Base-by-base conservation (phyloP, 2,113 vertebrate genomes). In the Mormoops blainvillei region DNA sequence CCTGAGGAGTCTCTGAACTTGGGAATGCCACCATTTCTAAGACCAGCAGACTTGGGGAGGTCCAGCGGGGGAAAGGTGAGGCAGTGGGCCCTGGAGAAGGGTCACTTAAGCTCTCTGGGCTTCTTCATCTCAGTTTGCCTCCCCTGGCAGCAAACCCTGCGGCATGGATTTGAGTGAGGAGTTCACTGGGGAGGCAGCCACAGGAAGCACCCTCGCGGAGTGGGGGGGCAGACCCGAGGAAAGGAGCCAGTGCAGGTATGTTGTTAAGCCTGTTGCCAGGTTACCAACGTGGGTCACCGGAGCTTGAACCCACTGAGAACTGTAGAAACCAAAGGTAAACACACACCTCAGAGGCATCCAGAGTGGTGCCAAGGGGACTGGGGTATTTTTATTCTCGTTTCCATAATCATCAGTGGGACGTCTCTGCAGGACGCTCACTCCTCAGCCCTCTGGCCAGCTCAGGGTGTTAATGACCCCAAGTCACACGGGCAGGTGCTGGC, bases 331-430 rank as follows among this genome's bases (percentile, higher is more conserved):
- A 13, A 38, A 70, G 43, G n/a, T 70, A 41, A 88, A 14, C 43
- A 4, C 19, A 38, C 4, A 16, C 38, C 10, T 22, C 11, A 5
- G 43, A 24, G 43, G 20, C 13, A 28, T 0, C 31, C 19, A 7
- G 45, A 16, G 38, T 20, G 24, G 58, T 0, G 16, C 45, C 0
- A 1, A 43, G 31, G 84, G 28, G 28, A 11, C 48, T 7, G 15
- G 5, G 38, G 13, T 9, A 24, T 36, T 41, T 41, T 13, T 16
- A 18, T 12, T 4, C 26, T 67, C 1, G 2, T n/a, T 36, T 28
- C 52, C 1, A 0, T 18, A 20, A 18, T 36, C 31, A 3, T 6
- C 0, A 0, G 4, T 5, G 43, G 22, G 43, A 24, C 13, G 1
- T 14, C 43, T 36, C 41, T 52, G 70, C n/a, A n/a, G 58, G 70